Evolutionary conservation across 1,140 invertebrate genomes (phyloP), one percentile per base, ranked within the genome.

Genomic region (Stenopsyche tienmushanensis): DNA sequence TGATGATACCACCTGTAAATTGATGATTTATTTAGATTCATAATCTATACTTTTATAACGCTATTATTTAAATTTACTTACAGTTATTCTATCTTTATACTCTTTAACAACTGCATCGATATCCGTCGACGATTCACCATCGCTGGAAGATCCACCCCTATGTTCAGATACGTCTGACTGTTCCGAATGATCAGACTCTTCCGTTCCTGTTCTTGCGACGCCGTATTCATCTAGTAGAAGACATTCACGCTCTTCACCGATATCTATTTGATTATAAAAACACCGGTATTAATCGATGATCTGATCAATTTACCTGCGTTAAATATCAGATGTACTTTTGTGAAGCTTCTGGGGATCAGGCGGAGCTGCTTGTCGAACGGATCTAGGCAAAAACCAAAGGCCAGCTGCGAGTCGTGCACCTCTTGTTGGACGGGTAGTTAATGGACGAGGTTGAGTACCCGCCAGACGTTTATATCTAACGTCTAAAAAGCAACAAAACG

Each of bases 61-160:
- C 50, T 13, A 24, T 21, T 24, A 55, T 26, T 49, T 2, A 21
- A 5, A 23, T 9, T 1, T 3, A 47, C 18, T 69, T 66, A 83
- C 82, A 70, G 82, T 79, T 69, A 83, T 79, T 53, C 76, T 77
- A 66, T 83, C 82, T 64, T 76, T 79, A 59, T 83, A 83, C 72
- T 83, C 82, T 67, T 83, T 82, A 7, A 83, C 82, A 10, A 81
- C 80, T 2, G 80, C 81, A 70, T 83, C 82, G n/a, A 83, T 83
- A 71, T 83, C 82, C 0, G 82, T 83, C 10, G 82, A 82, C 65
- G 79, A 80, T 53, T 82, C 80, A 7, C 78, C 79, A 7, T 71
- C 73, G n/a, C 77, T 69, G 20, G 66, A 68, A 34, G 60, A 57
- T 2, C 26, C 45, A 24, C 8, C 65, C 3, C 8, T 42, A 21